Evolutionary conservation across 1,140 invertebrate species (phyloP).

Genomic region (Drosophila sp.): DNA sequence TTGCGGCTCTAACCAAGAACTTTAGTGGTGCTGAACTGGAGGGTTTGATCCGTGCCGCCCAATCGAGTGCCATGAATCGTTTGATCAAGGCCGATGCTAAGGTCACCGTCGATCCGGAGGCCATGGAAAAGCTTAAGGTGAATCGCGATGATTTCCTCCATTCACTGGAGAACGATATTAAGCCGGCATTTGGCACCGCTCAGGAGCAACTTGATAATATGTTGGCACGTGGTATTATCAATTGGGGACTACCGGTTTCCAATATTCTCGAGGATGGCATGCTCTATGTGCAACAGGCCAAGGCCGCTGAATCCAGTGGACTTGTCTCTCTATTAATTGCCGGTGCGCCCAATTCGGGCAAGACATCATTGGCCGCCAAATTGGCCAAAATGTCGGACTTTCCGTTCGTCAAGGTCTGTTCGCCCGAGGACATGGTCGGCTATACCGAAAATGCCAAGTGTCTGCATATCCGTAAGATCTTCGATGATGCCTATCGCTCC

Average conservation of each 20-base stretch:
- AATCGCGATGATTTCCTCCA: constrained; percentile 96
- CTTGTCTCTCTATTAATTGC: constrained; percentile 96
- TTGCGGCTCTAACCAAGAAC: constrained; percentile 97
- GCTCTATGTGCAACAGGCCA: constrained; percentile 95
- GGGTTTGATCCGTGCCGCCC: constrained; percentile 98
- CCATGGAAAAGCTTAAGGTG: constrained; percentile 97
- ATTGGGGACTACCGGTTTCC: constrained; percentile 96
- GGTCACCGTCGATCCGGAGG: constrained; percentile 98
- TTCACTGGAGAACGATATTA: constrained; percentile 98
- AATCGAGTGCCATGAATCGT: constrained; percentile 99
- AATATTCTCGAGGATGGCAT: constrained; percentile 95
- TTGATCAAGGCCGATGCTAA: constrained; percentile 98
- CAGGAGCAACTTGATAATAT: constrained; percentile 93
- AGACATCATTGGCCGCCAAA: constrained; percentile 97
- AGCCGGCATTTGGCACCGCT: constrained; percentile 97
- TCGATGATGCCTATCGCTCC: constrained; percentile 99
- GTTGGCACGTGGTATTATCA: constrained; percentile 94
- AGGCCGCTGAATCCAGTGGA: constrained; percentile 91
- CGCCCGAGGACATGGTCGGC: constrained; percentile 99
- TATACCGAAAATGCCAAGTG: constrained; percentile 98
- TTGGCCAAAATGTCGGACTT: constrained; percentile 98
- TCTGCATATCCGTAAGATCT: constrained; percentile 96
- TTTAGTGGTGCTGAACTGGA: constrained; percentile 99
- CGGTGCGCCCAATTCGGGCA: constrained; percentile 97
- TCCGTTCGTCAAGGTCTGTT: constrained; percentile 99